Conservation (phyloP, 2,797 vertebrate species). For the Vespertilio murinus region DNA sequence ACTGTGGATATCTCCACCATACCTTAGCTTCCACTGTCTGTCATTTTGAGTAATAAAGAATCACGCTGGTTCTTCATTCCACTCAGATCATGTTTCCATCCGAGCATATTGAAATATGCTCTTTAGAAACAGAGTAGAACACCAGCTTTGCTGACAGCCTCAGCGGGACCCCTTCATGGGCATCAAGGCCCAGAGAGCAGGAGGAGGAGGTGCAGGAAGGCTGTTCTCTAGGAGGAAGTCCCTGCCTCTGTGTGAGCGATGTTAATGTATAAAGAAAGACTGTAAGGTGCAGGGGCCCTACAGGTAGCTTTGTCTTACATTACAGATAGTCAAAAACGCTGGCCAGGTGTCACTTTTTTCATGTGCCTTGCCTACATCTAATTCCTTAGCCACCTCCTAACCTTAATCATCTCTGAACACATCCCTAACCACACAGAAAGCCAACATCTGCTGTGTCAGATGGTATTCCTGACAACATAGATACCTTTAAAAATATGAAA, state of each 20-base stretch:
- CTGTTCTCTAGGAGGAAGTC: neutral
- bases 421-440: neutral
- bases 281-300: neutral
- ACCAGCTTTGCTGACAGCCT: neutral
- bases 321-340: neutral
- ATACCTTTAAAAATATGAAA: neutral
- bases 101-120: neutral
- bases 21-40: neutral
- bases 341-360: neutral
- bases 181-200: neutral
- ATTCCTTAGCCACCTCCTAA: neutral
- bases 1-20: neutral
- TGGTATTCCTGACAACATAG: neutral
- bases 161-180: neutral
- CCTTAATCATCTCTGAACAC: neutral
- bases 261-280: neutral
- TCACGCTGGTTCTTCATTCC: neutral
- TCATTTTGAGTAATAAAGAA: neutral
- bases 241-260: neutral
- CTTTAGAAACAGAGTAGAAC: neutral
- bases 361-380: neutral
- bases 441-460: neutral
- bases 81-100: neutral
- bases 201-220: neutral
- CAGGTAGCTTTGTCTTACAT: neutral